Evolutionary conservation across 2,888 invertebrate species (phyloP).

Genomic region (Campaea margaritaria): DNA sequence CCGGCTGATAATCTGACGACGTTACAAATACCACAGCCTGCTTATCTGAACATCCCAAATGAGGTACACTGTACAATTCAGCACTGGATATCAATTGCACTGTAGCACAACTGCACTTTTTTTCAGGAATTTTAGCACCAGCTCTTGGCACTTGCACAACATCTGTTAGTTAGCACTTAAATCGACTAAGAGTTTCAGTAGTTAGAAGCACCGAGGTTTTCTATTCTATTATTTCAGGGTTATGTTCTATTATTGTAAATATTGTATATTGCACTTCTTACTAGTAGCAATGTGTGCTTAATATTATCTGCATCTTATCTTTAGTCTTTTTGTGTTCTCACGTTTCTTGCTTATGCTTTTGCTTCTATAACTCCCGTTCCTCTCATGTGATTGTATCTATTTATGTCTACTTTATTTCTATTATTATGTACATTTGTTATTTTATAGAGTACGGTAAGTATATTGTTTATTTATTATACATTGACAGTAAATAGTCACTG

Average conservation of each 20-base stretch:
- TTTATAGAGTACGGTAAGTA: constrained; percentile 46
- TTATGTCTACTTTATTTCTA: constrained; percentile 7
- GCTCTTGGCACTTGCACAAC: constrained; percentile 53
- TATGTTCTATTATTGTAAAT: constrained; percentile 37
- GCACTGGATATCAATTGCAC: constrained; percentile 28
- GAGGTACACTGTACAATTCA: constrained; percentile 69
- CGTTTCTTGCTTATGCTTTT: constrained; percentile 69
- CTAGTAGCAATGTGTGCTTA: constrained; percentile 51
- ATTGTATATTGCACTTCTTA: constrained; percentile 40
- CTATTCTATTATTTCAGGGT: constrained; percentile 35
- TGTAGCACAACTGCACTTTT: constrained; percentile 52
- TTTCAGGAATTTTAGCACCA: constrained; percentile 37
- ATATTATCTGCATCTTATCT: constrained; percentile 42
- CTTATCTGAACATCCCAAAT: constrained; percentile 69
- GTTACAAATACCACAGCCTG: constrained; percentile 72
- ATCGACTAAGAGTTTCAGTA: constrained; percentile 37
- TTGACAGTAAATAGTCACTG: too few species aligned
- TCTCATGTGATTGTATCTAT: constrained; percentile 18
- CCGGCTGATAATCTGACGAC: constrained; percentile 65
- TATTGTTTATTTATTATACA: constrained; percentile 1
- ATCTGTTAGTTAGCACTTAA: constrained; percentile 34
- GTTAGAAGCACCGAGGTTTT: constrained; percentile 25
- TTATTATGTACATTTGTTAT: constrained; percentile 8
- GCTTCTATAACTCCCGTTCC: constrained; percentile 52
- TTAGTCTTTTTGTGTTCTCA: constrained; percentile 54